These are phyloP conservation scores for Gouania willdenowi DNA, from an alignment of 2,797 vertebrate species.

Conservation along the genomic window DNA sequence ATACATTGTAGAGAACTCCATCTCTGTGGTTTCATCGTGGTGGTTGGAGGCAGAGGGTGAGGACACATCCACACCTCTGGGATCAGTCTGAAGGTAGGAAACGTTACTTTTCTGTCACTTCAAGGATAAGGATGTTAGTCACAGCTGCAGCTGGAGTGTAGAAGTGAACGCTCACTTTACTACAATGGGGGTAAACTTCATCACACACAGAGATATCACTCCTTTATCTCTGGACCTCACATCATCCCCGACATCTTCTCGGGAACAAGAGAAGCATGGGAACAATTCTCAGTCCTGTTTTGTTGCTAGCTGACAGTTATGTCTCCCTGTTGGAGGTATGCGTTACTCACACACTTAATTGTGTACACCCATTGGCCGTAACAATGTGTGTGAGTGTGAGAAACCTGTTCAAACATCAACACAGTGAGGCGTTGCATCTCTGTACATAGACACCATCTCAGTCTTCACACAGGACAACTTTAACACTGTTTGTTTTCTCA, in stretches of 20 bases:
- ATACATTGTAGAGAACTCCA: conserved; percentile 47
- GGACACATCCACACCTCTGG: conserved; percentile 31
- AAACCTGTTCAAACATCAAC: conserved; percentile 65
- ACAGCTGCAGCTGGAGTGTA: conserved; percentile 20
- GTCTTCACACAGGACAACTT: conserved; percentile 20
- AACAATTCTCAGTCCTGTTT: conserved; percentile 6
- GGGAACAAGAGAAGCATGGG: neutral
- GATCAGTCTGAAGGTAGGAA: conserved; percentile 63
- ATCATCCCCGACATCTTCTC: neutral
- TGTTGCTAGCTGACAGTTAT: conserved; percentile 4
- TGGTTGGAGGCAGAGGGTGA: conserved; percentile 23
- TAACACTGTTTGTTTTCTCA: conserved; percentile 54
- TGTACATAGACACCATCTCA: conserved; percentile 50
- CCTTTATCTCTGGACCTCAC: neutral
- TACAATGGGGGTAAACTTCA: conserved; percentile 9
- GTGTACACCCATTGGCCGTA: conserved; percentile 36
- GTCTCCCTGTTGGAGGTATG: conserved; percentile 27
- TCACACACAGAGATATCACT: conserved; percentile 16
- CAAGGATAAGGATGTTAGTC: conserved; percentile 12
- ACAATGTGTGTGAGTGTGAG: conserved; percentile 35
- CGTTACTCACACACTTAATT: conserved; percentile 30
- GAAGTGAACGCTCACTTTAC: conserved; percentile 15
- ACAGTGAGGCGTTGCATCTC: conserved; percentile 29
- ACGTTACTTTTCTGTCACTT: conserved; percentile 19
- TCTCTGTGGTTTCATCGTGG: conserved; percentile 31